Evolutionary conservation across 2,888 invertebrate genomes (phyloP), one percentile per base, ranked within the genome.

Genomic region (Pharmacophagus antenor): DNA sequence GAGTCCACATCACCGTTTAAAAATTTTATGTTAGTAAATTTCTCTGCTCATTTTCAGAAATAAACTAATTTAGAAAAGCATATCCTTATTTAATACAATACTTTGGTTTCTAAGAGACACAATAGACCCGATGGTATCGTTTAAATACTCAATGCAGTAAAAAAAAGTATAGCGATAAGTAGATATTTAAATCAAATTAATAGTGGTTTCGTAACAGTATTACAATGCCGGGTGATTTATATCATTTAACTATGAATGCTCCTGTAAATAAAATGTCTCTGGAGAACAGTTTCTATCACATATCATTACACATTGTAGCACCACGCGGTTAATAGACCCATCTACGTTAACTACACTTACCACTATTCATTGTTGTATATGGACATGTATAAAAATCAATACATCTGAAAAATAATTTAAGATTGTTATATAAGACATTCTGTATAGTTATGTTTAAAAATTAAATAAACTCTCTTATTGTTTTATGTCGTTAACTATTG

Each of bases 241-340:
- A 80, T 81, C 74, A 77, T 82, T 84, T 79, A 85, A 66, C 85
- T 89, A 88, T 87, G 86, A 88, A 83, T 86, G 86, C 80, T 81
- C 88, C 77, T 82, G 84, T 90, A 90, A 89, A 88, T 89, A 90
- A 89, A 88, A 90, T 83, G 88, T 87, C 83, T 89, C 86, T 88
- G 87, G 79, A 89, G 85, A 85, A 85, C 79, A 86, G 82, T 87
- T 85, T 88, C 85, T 90, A 90, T 90, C 90, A 90, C 90, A 90
- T 88, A 82, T 89, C 88, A 75, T 90, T 89, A 87, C 88, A 85
- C 86, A 75, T 78, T 88, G 85, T 89, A 90, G 89, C 89, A 90
- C 90, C 90, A 88, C 89, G 82, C 90, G 74, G 85, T 89, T 89
- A 89, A 87, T 86, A 88, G 88, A 89, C 87, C 88, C 88, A 85